Evolutionary conservation across 64 coral and sea anemone genomes (phyloP), one percentile per base, ranked within the genome.

Genomic region (Exaiptasia diaphana): DNA sequence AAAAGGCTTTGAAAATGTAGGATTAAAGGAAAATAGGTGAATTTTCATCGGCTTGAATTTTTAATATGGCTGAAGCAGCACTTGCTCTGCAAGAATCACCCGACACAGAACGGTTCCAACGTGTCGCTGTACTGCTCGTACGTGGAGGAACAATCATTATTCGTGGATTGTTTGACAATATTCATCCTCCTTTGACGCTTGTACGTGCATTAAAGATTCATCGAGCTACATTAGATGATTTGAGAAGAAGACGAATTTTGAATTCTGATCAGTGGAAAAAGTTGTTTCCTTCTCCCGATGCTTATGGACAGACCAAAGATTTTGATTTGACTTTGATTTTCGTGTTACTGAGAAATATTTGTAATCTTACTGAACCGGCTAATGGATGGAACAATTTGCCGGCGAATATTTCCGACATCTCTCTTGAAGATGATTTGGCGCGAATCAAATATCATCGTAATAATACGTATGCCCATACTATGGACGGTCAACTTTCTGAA

Each of bases 311-410:
- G 0, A 50, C 80, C 11, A 23, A 46, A 23, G 31, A 14, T 15
- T 83, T 70, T 21, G 80, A 83, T 45, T 31, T 71, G 5, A 71
- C 80, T 10, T 41, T 83, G 28, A 32, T 71, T 31, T 31, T 54
- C 10, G 32, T 48, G 24, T 42, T 83, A 15, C 30, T 83, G 18
- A 68, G 23, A 68, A 45, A 83, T 30, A 71, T 83, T 0, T 83
- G 41, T 85, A 41, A 41, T 41, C 35, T 85, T 14, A 39, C 32
- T 1, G 18, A 32, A 38, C 81, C 81, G 1, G 30, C 0, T 10
- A 42, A 9, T 33, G 53, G 81, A 5, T 85, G 81, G 81, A 34
- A 20, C 7, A 22, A 38, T 59, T 31, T 73, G 17, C 81, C n/a
- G n/a, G n/a, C 81, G 9, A 15, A 13, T 14, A 5, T 15, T 20